These are phyloP conservation scores for Sphaerophoria rueppellii DNA, from an alignment of 2,888 invertebrate genomes.

Conservation along the genomic window DNA sequence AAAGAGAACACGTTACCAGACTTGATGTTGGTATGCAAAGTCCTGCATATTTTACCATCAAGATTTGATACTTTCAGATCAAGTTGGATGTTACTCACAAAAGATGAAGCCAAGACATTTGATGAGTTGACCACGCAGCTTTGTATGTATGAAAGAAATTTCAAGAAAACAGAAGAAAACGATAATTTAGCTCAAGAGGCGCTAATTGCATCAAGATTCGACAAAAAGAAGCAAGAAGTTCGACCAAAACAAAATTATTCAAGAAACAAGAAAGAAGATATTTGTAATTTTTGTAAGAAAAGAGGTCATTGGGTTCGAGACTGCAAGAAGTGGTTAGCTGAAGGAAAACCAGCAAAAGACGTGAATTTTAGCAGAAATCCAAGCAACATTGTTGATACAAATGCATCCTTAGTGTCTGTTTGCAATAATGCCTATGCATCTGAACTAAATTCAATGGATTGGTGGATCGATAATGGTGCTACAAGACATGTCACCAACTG, in stretches of 20 bases:
- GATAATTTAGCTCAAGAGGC: neutral
- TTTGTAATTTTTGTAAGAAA: constrained; percentile 2
- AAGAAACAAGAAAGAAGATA: neutral
- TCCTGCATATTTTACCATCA: neutral
- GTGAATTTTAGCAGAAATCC: neutral
- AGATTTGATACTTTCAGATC: neutral
- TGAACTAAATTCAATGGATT: neutral
- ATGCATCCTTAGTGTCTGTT: neutral
- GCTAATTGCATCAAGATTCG: neutral
- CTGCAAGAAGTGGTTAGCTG: neutral
- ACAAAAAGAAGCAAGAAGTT: neutral
- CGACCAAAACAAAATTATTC: neutral
- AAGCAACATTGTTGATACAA: neutral
- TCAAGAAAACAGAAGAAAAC: neutral
- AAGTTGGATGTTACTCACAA: neutral
- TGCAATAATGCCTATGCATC: too few species aligned
- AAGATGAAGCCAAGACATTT: neutral
- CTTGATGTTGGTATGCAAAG: constrained; percentile 1
- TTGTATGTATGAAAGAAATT: neutral
- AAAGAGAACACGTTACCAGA: neutral
- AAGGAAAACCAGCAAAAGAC: neutral
- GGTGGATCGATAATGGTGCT: too few species aligned
- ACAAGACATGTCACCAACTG: neutral
- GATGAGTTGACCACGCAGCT: neutral
- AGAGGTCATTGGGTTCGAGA: too few species aligned